These are phyloP conservation scores for Potamarius usumacintae DNA, from an alignment of 2,113 vertebrate genomes.

Conservation along the genomic window DNA sequence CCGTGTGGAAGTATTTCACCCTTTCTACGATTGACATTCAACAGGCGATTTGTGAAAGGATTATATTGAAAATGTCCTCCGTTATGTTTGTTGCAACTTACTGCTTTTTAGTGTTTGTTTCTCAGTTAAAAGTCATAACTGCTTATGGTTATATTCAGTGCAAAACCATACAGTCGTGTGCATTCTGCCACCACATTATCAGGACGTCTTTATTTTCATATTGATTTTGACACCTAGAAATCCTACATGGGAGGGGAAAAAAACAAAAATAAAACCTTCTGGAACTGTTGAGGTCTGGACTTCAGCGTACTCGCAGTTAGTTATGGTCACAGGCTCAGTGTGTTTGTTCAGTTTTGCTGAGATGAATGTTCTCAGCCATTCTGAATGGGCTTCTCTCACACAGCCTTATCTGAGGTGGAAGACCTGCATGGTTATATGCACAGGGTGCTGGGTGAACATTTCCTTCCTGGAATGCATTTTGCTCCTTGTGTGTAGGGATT, in stretches of 20 bases:
- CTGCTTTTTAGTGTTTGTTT: background rate
- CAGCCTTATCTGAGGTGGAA: slow-evolving; percentile 32
- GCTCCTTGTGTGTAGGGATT: slow-evolving; percentile 24
- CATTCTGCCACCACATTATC: background rate
- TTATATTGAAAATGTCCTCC: background rate
- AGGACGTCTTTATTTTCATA: background rate
- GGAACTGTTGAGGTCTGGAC: background rate
- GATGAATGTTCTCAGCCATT: slow-evolving; percentile 4
- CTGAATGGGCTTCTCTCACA: background rate
- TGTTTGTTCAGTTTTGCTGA: background rate
- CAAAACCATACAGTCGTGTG: background rate
- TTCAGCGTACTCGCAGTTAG: background rate
- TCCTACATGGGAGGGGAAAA: background rate
- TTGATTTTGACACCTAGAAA: background rate
- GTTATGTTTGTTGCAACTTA: background rate
- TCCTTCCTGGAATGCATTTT: slow-evolving; percentile 7
- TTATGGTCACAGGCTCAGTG: background rate
- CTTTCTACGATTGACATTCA: background rate
- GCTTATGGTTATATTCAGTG: no score
- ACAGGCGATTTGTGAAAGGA: background rate
- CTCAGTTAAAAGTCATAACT: background rate
- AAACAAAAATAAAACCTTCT: background rate
- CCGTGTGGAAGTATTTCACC: background rate
- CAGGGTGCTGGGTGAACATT: background rate
- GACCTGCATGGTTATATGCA: slow-evolving; percentile 5